Evolutionary conservation across 2,113 vertebrate species (phyloP).

Genomic region (Cynocephalus volans): DNA sequence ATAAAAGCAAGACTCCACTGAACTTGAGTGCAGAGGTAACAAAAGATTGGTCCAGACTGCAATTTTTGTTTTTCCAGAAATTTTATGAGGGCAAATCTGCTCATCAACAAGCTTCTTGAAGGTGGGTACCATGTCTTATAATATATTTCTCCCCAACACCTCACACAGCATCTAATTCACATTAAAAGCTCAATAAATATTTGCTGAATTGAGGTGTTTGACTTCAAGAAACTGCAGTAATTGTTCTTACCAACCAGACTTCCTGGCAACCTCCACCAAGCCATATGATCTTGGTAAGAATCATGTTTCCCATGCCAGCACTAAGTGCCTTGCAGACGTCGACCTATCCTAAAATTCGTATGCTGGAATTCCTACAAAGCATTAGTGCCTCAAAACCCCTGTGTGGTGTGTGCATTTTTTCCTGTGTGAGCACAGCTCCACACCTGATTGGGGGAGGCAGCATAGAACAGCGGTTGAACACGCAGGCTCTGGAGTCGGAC

Average conservation of each 20-base stretch:
- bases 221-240: neutral
- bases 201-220: neutral
- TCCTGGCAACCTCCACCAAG: neutral
- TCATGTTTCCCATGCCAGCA: neutral
- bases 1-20: neutral
- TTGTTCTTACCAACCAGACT: neutral
- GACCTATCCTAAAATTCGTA: neutral
- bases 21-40: neutral
- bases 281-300: neutral
- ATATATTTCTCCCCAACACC: neutral
- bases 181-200: neutral
- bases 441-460: too few relatives aligned
- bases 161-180: neutral
- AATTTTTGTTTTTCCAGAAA: neutral
- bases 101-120: neutral
- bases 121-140: neutral
- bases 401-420: neutral
- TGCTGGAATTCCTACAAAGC: neutral
- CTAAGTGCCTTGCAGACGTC: neutral
- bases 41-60: neutral
- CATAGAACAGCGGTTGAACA: accelerated
- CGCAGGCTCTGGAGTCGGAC: neutral
- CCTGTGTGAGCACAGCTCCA: neutral
- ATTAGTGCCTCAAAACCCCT: neutral
- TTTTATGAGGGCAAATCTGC: neutral